These are phyloP conservation scores for Lichenostomus cassidix DNA, from an alignment of 2,113 vertebrate species.

Conservation along the genomic window DNA sequence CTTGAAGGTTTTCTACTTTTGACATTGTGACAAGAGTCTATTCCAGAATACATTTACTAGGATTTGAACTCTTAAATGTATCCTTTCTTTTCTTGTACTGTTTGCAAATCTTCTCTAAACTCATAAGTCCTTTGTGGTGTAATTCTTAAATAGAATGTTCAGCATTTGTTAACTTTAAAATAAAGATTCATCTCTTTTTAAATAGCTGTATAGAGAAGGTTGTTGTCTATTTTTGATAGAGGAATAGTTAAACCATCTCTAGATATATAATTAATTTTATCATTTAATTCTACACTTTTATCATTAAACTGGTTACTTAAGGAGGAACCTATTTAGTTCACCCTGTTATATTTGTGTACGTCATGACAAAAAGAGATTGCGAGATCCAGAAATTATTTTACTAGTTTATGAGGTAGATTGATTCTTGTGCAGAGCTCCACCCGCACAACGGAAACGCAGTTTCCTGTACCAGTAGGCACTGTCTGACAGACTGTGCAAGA, in stretches of 20 bases:
- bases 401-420: rapidly evolving
- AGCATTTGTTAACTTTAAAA: not conserved
- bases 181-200: not conserved
- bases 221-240: not conserved
- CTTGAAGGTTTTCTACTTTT: not conserved
- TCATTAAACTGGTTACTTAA: not conserved
- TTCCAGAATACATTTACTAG: not conserved
- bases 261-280: not conserved
- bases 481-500: not conserved
- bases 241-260: not conserved
- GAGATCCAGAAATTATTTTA: not conserved
- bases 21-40: not conserved
- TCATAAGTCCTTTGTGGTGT: not conserved
- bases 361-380: not conserved
- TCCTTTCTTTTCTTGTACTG: not conserved
- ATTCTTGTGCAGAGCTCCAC: not conserved
- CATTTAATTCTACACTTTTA: not conserved
- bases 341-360: not conserved
- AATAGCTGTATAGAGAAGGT: not conserved
- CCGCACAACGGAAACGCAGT: not conserved
- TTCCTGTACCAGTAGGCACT: not conserved
- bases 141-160: not conserved
- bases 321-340: not conserved
- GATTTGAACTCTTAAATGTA: not conserved
- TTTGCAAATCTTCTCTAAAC: not conserved